These are phyloP conservation scores for Serinus canaria DNA, from an alignment of 2,113 vertebrate genomes.

Conservation along the genomic window DNA sequence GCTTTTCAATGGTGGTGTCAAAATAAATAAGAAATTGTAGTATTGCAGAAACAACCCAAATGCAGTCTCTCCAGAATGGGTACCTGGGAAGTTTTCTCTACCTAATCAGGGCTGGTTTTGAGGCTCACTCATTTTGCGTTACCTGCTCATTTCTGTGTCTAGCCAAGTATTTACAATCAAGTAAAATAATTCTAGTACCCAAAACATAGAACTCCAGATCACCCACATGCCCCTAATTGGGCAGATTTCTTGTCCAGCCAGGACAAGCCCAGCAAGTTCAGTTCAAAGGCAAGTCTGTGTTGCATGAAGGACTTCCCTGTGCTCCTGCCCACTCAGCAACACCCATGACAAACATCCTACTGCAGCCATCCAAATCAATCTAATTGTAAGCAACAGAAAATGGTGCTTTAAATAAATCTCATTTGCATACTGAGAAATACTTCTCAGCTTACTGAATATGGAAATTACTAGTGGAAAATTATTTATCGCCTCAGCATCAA, in stretches of 20 bases:
- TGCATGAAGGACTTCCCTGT: not conserved
- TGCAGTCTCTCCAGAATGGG: rapidly evolving
- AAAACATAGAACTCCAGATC: not conserved
- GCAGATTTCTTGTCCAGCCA: not conserved
- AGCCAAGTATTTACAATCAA: not conserved
- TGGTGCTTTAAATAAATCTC: constrained; percentile 52
- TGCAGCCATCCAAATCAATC: constrained; percentile 23
- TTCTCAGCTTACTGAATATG: constrained; percentile 52
- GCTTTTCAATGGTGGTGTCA: not conserved
- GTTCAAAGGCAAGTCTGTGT: not conserved
- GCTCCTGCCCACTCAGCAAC: not conserved
- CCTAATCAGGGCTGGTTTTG: not conserved
- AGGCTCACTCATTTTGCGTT: not conserved
- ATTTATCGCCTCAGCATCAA: constrained; percentile 61
- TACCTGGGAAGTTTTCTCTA: not conserved
- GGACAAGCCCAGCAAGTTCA: not conserved
- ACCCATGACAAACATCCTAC: not conserved
- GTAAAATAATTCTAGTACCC: not conserved
- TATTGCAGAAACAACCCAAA: not conserved
- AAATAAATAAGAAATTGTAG: not conserved
- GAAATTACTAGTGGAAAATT: constrained; percentile 47
- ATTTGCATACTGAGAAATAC: constrained; percentile 50
- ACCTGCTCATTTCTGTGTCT: not conserved
- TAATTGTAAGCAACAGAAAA: constrained; percentile 42
- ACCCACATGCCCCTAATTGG: not conserved